Evolutionary conservation across 2,888 invertebrate species (phyloP), one percentile per base, ranked within the genome.

Genomic region (Copidosoma aretas): DNA sequence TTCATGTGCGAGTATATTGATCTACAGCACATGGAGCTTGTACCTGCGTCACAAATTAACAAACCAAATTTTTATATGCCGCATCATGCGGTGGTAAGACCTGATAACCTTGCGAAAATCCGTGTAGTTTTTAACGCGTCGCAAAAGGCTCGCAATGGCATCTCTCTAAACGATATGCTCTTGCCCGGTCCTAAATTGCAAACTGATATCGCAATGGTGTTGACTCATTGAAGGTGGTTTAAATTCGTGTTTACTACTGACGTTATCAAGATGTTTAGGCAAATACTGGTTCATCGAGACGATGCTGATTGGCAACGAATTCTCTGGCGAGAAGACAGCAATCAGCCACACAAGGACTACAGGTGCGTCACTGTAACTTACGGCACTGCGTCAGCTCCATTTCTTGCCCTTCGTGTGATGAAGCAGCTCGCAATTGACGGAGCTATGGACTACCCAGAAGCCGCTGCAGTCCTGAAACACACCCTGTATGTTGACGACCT

Each of bases 71-170:
- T 32, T 10, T 62, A 53, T 19, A n/a, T 62, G 3, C 53, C 62
- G 8, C 62, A 62, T 25, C 39, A 62, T 17, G 53, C 10, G 2
- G 62, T 62, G 1, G 5, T 21, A 4, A 21, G 10, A 1, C 17
- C 25, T 14, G 53, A n/a, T 17, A 43, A 22, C 17, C 3, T 32
- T 32, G 15, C 1, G 14, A 62, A 62, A 19, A 10, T 60, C 3
- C 49, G 62, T 1, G 62, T 62, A n/a, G 62, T 62, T 1, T 62
- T 62, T 21, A 32, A 62, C 51, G 62, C 19, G 21, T 62, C 62
- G 17, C 62, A 32, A 32, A 62, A 62, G 24, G 17, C 41, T n/a
- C 52, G 32, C 21, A 17, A n/a, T 22, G n/a, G 10, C 1, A 19
- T n/a, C 17, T 52, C 21, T 1, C 22, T 52, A 1, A 52, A 52